Base-by-base conservation (phyloP, 1,140 invertebrate genomes). In the Monochamus saltuarius region DNA sequence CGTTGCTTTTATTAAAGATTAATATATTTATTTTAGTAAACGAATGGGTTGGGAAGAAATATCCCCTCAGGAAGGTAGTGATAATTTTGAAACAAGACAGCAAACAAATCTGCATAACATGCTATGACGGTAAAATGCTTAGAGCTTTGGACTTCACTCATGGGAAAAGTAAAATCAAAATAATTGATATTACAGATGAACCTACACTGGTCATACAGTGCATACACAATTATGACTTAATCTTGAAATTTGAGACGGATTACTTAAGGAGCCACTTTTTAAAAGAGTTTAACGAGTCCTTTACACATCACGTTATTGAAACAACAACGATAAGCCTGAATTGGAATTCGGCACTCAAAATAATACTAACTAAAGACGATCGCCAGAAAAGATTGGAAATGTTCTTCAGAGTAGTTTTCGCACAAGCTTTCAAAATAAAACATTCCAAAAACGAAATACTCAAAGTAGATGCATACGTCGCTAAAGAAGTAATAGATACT, bases 41-140 rank as follows among this genome's bases (percentile, higher is more conserved):
- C n/a, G 82, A 84, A 73, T 82, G 80, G 78, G 59, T 75, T 11
- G 75, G 75, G 9, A 55, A 36, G 13, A 76, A 71, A 50, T 62
- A 74, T 56, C 71, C 74, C 4, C 58, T 57, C 6, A 77, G 80
- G 54, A 68, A 73, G 3, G 77, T 84, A 7, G 67, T 79, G 34
- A 51, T 85, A 1, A 59, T 77, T 37, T 64, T 83, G 72, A 42
- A 87, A 66, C n/a, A 83, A 76, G 19, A 90, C 74, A 59, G 88
- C 75, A 73, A 90, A 83, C 59, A 91, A 72, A 75, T 92, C 85
- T 57, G 89, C 75, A 77, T 92, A 85, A 73, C 90, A 88, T 47
- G 88, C 85, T 73, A 85, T 81, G 59, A 62, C 55, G 70, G 69
- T 16, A 56, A 36, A n/a, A 36, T 68, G n/a, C 43, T 74, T 7